These are phyloP conservation scores for Trachops cirrhosus DNA, from an alignment of 2,797 vertebrate genomes.

Conservation along the genomic window DNA sequence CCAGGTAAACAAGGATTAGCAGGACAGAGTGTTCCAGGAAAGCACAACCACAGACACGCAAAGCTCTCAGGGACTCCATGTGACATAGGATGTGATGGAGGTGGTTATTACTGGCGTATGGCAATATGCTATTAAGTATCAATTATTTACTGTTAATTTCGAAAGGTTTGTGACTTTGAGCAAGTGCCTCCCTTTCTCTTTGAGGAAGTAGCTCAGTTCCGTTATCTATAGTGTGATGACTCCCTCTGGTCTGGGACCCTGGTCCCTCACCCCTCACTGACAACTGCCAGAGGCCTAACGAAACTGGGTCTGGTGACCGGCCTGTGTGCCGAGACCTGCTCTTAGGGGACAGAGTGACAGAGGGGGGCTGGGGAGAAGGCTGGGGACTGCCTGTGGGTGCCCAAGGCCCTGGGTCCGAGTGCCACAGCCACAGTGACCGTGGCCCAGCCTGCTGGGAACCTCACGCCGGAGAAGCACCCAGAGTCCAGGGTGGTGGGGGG, in stretches of 20 bases:
- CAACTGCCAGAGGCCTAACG: not conserved
- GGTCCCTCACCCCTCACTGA: not conserved
- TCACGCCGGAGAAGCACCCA: not conserved
- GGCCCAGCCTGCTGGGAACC: not conserved
- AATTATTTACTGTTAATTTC: not conserved
- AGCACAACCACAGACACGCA: fast-evolving
- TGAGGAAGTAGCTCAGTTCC: not conserved
- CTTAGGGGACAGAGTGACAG: not conserved
- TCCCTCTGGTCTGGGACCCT: not conserved
- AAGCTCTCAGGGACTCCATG: not conserved
- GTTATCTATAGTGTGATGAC: not conserved
- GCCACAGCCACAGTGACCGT: not conserved
- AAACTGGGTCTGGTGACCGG: not conserved
- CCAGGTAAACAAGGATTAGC: not conserved
- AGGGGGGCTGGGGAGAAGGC: not conserved
- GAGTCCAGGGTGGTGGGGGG: too few relatives aligned
- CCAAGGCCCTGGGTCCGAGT: not conserved
- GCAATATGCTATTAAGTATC: not conserved
- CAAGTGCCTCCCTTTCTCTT: not conserved
- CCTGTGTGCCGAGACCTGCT: not conserved
- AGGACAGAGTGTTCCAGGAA: not conserved
- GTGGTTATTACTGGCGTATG: not conserved
- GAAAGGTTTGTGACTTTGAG: not conserved
- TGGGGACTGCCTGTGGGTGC: not conserved
- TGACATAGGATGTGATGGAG: not conserved